Evolutionary conservation across 2,113 vertebrate species (phyloP).

Genomic region (Eulemur rufifrons): DNA sequence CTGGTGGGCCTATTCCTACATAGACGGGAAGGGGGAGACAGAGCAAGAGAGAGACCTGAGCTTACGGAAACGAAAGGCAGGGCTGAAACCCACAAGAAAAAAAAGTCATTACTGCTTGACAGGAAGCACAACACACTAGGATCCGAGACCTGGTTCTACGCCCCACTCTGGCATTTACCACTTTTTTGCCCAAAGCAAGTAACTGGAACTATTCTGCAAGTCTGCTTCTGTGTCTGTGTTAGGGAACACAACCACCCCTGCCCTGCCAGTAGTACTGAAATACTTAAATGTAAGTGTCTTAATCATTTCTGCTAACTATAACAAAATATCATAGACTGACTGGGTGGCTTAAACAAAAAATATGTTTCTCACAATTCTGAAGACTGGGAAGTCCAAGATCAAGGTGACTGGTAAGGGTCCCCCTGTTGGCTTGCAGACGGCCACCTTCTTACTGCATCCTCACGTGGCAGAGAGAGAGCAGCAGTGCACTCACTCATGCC

Average conservation of each 20-base stretch:
- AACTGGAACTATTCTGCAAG: not conserved
- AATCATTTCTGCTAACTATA: not conserved
- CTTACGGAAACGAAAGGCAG: not conserved
- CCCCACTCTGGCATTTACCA: not conserved
- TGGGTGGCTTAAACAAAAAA: not conserved
- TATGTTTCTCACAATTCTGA: not conserved
- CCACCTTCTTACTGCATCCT: not conserved
- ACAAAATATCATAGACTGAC: not conserved
- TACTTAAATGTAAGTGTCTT: not conserved
- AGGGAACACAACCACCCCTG: rapidly evolving
- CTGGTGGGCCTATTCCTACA: not conserved
- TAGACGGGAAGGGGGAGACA: not conserved
- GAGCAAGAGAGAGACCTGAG: not conserved
- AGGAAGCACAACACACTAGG: not conserved
- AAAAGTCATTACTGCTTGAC: not conserved
- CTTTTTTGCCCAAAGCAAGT: not conserved
- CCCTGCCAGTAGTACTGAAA: not conserved
- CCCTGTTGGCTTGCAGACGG: not conserved
- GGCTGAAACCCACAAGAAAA: not conserved
- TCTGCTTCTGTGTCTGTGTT: not conserved
- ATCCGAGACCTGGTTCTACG: not conserved
- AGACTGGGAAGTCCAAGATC: not conserved
- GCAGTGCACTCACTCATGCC: not conserved
- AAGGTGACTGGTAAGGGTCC: not conserved
- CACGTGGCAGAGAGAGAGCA: too few relatives aligned